Evolutionary conservation across 2,113 vertebrate species (phyloP).

Genomic region (Trogon melanurus): DNA sequence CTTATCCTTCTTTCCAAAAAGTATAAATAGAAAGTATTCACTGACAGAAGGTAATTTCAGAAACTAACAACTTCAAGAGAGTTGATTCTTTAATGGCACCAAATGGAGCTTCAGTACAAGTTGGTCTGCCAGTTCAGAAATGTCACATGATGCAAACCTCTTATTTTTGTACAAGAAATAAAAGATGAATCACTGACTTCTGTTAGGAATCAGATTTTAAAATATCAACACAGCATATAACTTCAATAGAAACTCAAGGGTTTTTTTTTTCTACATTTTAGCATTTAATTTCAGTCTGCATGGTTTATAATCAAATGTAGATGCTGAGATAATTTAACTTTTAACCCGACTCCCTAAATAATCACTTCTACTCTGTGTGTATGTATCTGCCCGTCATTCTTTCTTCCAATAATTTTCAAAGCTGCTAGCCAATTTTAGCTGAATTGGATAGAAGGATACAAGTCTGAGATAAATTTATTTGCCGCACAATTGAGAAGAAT

Average conservation of each 20-base stretch:
- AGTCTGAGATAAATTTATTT: background rate
- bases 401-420: background rate
- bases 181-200: slow-evolving; percentile 29
- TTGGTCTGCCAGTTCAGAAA: slow-evolving; percentile 22
- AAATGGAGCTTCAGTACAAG: slow-evolving; percentile 31
- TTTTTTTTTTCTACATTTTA: background rate
- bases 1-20: background rate
- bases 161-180: background rate
- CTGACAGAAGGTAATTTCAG: slow-evolving; percentile 22
- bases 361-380: background rate
- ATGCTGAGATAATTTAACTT: background rate
- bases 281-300: background rate
- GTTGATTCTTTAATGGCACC: slow-evolving; percentile 32
- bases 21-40: background rate
- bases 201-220: background rate
- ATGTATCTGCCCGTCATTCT: background rate
- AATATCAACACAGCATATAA: background rate
- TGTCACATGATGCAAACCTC: background rate
- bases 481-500: background rate
- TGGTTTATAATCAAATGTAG: background rate
- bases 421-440: background rate
- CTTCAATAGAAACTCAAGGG: background rate
- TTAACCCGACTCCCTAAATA: background rate
- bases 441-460: background rate
- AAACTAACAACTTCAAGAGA: background rate